phyloP scores from a whole-genome alignment of 2,888 invertebrate species.

The Clepsis dumicolana region DNA sequence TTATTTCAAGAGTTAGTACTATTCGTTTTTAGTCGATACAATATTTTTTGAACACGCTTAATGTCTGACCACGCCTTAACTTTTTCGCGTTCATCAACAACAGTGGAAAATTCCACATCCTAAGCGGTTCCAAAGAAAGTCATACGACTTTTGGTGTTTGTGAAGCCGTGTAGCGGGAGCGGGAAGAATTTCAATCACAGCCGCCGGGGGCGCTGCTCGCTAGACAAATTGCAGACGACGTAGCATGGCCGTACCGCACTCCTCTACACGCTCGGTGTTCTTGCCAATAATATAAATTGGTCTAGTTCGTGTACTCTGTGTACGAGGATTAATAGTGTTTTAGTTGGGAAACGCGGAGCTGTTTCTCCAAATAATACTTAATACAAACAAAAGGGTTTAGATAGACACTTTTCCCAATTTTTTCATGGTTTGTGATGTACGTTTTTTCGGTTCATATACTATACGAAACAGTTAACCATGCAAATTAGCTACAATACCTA shows the following conservation, averaged over 20 bases:
- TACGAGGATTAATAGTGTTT: constrained; percentile 18
- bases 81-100: background rate
- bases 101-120: constrained; percentile 4
- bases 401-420: background rate
- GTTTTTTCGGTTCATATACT: no score
- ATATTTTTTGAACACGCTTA: background rate
- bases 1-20: no score
- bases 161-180: constrained; percentile 47
- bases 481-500: no score
- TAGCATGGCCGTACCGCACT: constrained; percentile 38
- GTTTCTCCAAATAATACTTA: background rate
- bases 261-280: constrained; percentile 32
- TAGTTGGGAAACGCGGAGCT: background rate
- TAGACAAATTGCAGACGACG: constrained; percentile 70
- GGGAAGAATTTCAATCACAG: constrained; percentile 70
- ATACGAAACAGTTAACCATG: no score
- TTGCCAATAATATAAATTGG: constrained; percentile 47
- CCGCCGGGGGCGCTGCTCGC: constrained; percentile 49
- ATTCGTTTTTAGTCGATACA: no score
- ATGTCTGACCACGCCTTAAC: background rate
- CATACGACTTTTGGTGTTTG: constrained; percentile 36
- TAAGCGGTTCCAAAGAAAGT: constrained; percentile 7
- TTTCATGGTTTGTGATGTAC: background rate
- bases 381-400: no score
- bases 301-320: constrained; percentile 27